Base-by-base conservation (phyloP, 92 coral and sea anemone genomes). In the Palythoa heliodiscus region DNA sequence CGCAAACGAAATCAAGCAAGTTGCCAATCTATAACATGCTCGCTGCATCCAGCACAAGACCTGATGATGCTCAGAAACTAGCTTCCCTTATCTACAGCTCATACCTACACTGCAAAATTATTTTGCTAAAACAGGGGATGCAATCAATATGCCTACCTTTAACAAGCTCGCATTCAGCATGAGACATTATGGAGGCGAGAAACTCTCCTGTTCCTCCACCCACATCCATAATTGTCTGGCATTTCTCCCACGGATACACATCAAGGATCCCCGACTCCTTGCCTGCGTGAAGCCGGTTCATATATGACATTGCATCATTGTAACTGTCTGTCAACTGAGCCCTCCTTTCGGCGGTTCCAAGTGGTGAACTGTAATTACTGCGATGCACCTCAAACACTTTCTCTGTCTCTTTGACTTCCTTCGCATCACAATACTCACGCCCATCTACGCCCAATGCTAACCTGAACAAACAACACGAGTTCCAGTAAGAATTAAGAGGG, bases 161-260 rank as follows among this genome's bases (percentile, higher is more conserved):
- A 37, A 85, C 66, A 58, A 90, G 80, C 35, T 86, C 91, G 73
- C 95, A 90, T 48, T 86, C 91, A 0, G 93, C 91, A 11, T 72
- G 60, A 69, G 89, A 86, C 24, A 92, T 86, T 24, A 90, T 88
- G 52, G 88, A 80, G 3, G 93, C 88, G 35, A 92, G 88, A 57
- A 92, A 90, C 1, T 67, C 52, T 14, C 95, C 95, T 47, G 73
- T 61, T 4, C 88, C 87, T 5, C 95, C 93, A 17, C 88, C 95
- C 23, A 90, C 80, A 29, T 92, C 95, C 88, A 92, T 77, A 54
- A 92, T 55, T 5, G 70, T 58, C 15, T 92, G 70, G 50, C 91
- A 89, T 57, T 82, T 82, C 73, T 74, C 70, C 95, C 93, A 92
- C 12, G 89, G 93, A 77, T 80, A 92, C 53, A 81, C 84, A 15